phyloP scores from a whole-genome alignment of 1,140 invertebrate species.

The Neodiprion lecontei region DNA sequence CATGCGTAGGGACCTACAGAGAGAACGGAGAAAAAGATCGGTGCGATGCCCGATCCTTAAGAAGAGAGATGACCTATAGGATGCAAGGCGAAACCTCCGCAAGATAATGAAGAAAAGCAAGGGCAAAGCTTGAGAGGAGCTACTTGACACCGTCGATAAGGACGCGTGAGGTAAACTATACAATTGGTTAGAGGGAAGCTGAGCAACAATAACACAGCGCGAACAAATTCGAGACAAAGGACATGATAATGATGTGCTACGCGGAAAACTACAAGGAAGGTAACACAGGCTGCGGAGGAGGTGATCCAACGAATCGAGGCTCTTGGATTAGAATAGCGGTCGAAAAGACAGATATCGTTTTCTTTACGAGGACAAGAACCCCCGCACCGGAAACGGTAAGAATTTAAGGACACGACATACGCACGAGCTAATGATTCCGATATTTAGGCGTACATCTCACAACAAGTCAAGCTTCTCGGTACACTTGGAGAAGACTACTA shows the following conservation, averaged over 20 bases:
- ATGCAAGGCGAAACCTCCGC: no score
- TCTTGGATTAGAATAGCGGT: constrained; percentile 26
- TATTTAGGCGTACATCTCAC: constrained; percentile 18
- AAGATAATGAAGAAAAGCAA: no score
- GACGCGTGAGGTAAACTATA: no score
- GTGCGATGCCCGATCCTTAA: no score
- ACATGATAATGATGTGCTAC: constrained; percentile 26
- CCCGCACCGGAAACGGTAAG: not conserved
- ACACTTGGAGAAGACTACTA: constrained; percentile 7
- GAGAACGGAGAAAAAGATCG: no score
- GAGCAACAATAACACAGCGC: no score
- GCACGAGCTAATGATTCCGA: not conserved
- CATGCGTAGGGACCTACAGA: no score
- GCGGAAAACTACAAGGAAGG: constrained; percentile 30
- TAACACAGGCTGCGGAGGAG: not conserved
- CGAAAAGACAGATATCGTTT: constrained; percentile 31
- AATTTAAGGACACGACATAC: constrained; percentile 6
- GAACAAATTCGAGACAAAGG: constrained; percentile 15
- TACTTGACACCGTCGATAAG: no score
- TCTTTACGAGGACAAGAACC: constrained; percentile 19
- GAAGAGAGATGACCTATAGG: no score
- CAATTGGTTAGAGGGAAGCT: no score
- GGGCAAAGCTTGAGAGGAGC: no score
- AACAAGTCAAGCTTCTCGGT: not conserved
- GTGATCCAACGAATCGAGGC: not conserved